Evolutionary conservation across 2,797 vertebrate species (phyloP).

Genomic region (Anniella stebbinsi): DNA sequence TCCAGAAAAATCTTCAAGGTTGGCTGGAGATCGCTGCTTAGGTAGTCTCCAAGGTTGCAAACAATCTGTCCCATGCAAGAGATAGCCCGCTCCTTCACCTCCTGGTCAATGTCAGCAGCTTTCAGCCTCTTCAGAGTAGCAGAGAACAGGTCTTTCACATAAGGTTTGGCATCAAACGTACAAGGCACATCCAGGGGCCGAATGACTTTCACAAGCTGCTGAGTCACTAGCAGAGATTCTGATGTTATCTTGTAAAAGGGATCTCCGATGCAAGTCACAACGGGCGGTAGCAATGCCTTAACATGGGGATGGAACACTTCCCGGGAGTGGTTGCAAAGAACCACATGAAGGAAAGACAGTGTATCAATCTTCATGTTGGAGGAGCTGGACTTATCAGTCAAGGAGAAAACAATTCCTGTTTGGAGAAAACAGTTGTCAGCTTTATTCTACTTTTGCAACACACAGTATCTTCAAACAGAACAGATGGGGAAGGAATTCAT

Average conservation of each 20-base stretch:
- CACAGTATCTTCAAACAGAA: background rate
- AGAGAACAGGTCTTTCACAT: slow-evolving; percentile 84
- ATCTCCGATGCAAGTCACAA: slow-evolving; percentile 89
- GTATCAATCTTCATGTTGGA: slow-evolving; percentile 95
- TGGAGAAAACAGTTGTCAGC: slow-evolving; percentile 16
- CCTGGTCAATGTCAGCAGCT: slow-evolving; percentile 95
- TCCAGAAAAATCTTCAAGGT: slow-evolving; percentile 90
- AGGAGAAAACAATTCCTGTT: slow-evolving; percentile 89
- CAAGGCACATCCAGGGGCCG: slow-evolving; percentile 82
- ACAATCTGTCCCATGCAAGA: slow-evolving; percentile 92
- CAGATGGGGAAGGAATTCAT: background rate
- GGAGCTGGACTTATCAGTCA: slow-evolving; percentile 89
- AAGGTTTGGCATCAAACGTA: slow-evolving; percentile 84
- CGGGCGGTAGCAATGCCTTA: slow-evolving; percentile 84
- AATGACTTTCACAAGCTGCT: slow-evolving; percentile 90
- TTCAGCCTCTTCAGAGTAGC: slow-evolving; percentile 88
- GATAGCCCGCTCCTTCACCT: slow-evolving; percentile 95
- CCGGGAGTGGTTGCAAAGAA: slow-evolving; percentile 88
- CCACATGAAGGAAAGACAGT: slow-evolving; percentile 87
- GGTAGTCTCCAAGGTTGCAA: slow-evolving; percentile 88
- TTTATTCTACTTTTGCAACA: background rate
- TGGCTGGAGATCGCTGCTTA: slow-evolving; percentile 85
- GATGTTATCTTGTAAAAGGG: slow-evolving; percentile 94
- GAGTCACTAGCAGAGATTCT: slow-evolving; percentile 90
- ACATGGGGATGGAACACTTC: slow-evolving; percentile 90